Evolutionary conservation across 2,797 vertebrate species (phyloP).

Genomic region (Margarornis squamiger): DNA sequence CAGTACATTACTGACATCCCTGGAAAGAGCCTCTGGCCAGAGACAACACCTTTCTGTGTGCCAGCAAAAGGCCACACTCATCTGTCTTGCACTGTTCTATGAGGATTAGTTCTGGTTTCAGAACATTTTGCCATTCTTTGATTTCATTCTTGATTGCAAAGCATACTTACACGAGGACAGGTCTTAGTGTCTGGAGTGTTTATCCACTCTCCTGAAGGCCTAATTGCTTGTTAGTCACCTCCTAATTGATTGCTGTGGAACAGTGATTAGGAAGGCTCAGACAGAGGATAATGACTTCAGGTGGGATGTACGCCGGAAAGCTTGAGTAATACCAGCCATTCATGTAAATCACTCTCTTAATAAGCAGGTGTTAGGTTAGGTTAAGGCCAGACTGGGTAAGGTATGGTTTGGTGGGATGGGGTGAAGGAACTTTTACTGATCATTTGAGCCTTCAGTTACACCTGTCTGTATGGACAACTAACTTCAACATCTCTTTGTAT

Average conservation of each 20-base stretch:
- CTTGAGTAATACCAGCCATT: not conserved
- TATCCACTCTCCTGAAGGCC: not conserved
- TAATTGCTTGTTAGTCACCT: conserved; percentile 42
- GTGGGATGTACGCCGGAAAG: not conserved
- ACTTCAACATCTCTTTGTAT: not conserved
- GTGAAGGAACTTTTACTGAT: not conserved
- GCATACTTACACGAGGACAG: not conserved
- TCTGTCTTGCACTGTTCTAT: not conserved
- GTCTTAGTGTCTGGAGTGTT: not conserved
- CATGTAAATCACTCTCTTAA: not conserved
- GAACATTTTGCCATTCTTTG: not conserved
- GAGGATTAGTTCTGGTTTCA: not conserved
- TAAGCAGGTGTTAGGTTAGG: not conserved
- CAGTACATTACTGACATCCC: not conserved
- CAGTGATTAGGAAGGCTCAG: not conserved
- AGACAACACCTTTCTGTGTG: not conserved
- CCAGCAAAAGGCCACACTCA: not conserved
- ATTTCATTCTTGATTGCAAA: conserved; percentile 22
- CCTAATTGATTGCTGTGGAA: conserved; percentile 12
- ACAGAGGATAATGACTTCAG: not conserved
- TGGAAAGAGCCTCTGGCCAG: not conserved
- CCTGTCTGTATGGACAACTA: not conserved
- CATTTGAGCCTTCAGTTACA: not conserved
- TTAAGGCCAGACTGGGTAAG: not conserved
- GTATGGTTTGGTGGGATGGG: not conserved